A percentile compares a stretch with the other conserved stretches of the same genome.
Conservation (phyloP, 2,113 vertebrate species). For the Clupea harengus region DNA sequence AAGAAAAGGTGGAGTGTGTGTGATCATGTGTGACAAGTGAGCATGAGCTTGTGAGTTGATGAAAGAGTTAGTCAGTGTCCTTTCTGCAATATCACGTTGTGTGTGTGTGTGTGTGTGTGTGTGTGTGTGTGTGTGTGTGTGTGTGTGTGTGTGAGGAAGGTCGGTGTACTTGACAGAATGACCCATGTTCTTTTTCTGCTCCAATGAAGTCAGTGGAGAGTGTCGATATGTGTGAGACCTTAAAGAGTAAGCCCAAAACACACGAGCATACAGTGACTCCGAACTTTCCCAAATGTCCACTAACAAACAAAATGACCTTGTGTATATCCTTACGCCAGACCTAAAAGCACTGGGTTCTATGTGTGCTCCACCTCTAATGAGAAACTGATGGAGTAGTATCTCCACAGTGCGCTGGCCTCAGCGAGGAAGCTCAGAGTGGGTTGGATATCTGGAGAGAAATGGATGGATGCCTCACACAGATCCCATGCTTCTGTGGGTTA, state of each 20-base stretch:
- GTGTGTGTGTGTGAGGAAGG: neutral
- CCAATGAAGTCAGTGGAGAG: neutral
- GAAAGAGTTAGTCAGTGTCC: neutral
- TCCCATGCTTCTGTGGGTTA: neutral
- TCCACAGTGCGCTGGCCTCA: neutral
- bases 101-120: neutral
- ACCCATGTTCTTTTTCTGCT: neutral
- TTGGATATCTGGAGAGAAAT: neutral
- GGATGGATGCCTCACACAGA: neutral
- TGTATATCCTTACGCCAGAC: neutral
- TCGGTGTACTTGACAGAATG: slow-evolving; percentile 13
- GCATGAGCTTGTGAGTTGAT: neutral
- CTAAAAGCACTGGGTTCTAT: neutral
- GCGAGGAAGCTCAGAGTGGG: neutral
- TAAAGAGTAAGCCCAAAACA: neutral
- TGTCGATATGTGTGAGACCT: neutral
- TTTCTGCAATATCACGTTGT: neutral
- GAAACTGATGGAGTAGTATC: neutral
- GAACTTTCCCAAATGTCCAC: neutral
- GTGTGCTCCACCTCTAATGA: neutral
- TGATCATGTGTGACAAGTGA: neutral
- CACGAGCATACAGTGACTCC: neutral
- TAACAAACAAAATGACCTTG: neutral
- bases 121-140: neutral
- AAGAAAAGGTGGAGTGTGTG: neutral